A percentile compares a stretch with the other conserved stretches of the same genome.
These are phyloP conservation scores for Antheraea yamamai DNA, from an alignment of 2,888 invertebrate species.

Conservation along the genomic window DNA sequence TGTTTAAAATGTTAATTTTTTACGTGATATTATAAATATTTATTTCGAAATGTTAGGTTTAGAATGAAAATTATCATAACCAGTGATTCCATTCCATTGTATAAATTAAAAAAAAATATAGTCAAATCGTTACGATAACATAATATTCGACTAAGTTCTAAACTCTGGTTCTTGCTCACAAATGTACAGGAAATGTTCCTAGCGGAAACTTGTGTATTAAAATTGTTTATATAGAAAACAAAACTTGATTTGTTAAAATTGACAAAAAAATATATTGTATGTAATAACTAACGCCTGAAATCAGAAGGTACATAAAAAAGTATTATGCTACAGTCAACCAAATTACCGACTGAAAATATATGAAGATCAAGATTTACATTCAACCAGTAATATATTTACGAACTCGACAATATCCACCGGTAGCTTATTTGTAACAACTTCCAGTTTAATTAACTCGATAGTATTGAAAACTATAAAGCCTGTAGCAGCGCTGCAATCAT, in stretches of 20 bases:
- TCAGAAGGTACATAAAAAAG: no score
- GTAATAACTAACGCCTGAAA: no score
- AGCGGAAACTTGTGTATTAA: not conserved
- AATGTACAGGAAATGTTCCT: not conserved
- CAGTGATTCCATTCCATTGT: no score
- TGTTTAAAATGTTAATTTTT: not conserved
- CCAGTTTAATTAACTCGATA: conserved; percentile 53
- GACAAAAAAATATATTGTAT: no score
- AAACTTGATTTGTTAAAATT: not conserved
- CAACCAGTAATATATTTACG: not conserved
- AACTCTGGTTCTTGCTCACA: not conserved
- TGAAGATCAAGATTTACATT: not conserved
- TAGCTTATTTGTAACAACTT: conserved; percentile 19
- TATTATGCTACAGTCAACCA: no score
- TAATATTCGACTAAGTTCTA: not conserved
- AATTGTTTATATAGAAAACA: not conserved
- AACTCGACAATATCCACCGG: not conserved
- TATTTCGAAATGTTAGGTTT: no score
- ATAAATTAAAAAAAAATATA: no score
- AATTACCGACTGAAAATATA: no score
- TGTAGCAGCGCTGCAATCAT: conserved; percentile 36
- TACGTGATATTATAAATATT: no score
- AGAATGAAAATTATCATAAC: no score
- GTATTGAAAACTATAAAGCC: conserved; percentile 44
- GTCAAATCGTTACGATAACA: no score